Conservation (phyloP, 2,888 invertebrate genomes). For the Pristionchus japonicus region DNA sequence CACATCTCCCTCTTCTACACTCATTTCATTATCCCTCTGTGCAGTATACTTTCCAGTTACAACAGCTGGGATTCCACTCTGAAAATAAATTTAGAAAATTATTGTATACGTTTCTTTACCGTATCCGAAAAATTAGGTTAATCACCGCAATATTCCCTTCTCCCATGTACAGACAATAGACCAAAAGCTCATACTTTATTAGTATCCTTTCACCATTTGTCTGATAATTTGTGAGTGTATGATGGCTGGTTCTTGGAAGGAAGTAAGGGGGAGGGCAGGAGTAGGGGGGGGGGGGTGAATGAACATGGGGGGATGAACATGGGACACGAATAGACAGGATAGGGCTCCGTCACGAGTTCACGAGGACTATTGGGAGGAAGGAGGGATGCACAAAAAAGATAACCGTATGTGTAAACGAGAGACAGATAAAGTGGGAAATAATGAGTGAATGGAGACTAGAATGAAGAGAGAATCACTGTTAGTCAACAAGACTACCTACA, state of each 20-base stretch:
- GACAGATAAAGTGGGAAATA: background rate
- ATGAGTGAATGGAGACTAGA: background rate
- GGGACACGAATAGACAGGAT: background rate
- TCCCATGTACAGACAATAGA: conserved; percentile 1
- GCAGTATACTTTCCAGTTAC: background rate
- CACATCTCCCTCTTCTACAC: conserved; percentile 33
- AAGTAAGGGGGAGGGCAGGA: no score
- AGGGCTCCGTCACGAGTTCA: no score
- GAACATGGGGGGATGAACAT: background rate
- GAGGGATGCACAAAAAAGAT: background rate
- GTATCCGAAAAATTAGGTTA: background rate
- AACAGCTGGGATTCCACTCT: conserved; percentile 20
- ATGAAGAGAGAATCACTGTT: background rate
- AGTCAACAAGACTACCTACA: background rate
- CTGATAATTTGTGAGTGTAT: background rate
- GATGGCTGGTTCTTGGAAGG: no score
- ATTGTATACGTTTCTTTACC: no score
- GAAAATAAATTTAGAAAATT: no score
- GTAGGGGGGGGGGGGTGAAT: background rate
- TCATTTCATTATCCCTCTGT: background rate
- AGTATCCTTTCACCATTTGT: conserved; percentile 17
- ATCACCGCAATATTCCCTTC: background rate
- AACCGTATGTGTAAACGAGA: conserved; percentile 11
- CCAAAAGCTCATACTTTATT: conserved; percentile 18
- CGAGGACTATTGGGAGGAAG: background rate